phyloP scores from a whole-genome alignment of 2,888 invertebrate genomes.

The Brachypalpus laphriformis region DNA sequence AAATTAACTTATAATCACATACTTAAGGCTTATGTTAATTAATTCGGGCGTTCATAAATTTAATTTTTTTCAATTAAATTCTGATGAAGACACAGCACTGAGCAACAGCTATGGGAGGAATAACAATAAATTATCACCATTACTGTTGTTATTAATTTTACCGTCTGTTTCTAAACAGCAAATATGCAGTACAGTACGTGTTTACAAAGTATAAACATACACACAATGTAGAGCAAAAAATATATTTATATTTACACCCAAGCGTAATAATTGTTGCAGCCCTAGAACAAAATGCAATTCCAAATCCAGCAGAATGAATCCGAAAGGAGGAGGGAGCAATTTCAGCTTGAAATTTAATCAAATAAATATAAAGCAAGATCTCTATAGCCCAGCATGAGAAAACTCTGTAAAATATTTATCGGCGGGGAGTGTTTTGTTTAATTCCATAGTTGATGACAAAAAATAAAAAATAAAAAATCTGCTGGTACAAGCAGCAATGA shows the following conservation, averaged over 20 bases:
- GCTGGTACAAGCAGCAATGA: slow-evolving; percentile 45
- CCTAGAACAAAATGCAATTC: not conserved
- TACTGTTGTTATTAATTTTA: slow-evolving; percentile 7
- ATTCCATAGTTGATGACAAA: slow-evolving; percentile 17
- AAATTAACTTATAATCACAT: slow-evolving; percentile 27
- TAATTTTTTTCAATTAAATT: slow-evolving; percentile 3
- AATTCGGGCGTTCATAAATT: slow-evolving; percentile 24
- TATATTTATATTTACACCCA: not conserved
- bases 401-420: not conserved
- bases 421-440: not conserved
- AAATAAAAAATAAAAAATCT: slow-evolving; percentile 34
- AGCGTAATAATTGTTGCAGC: not conserved
- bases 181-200: slow-evolving; percentile 36
- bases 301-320: not conserved
- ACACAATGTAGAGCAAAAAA: slow-evolving; percentile 17
- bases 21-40: slow-evolving; percentile 32
- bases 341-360: not conserved
- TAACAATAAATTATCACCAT: slow-evolving; percentile 14
- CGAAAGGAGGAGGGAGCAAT: not conserved
- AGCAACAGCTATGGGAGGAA: not conserved
- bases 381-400: slow-evolving; percentile 28
- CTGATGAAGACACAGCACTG: not conserved
- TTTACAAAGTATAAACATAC: slow-evolving; percentile 42
- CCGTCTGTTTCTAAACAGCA: slow-evolving; percentile 15
- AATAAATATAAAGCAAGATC: not conserved